Conservation (phyloP, 2,113 vertebrate species). For the Eclectus roratus region DNA sequence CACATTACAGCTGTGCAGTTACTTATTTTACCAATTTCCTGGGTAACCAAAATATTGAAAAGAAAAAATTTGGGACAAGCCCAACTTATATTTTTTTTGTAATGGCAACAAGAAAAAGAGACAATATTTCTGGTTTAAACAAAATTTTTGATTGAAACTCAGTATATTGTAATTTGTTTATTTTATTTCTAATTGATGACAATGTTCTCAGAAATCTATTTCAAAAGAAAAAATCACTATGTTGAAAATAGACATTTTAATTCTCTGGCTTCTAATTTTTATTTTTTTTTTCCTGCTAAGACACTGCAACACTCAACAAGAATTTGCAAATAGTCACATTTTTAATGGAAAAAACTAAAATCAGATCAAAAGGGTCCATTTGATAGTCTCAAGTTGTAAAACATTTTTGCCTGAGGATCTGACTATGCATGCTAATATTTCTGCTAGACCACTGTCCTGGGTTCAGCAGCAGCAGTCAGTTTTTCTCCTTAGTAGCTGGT, state of each 20-base stretch:
- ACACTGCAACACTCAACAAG: background rate
- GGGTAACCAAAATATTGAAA: background rate
- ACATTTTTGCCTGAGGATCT: background rate
- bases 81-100: background rate
- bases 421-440: background rate
- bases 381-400: background rate
- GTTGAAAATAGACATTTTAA: background rate
- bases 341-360: background rate
- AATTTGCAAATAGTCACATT: background rate
- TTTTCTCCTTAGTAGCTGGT: no score
- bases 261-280: background rate
- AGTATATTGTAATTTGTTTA: background rate
- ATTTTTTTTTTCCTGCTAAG: background rate
- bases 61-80: background rate
- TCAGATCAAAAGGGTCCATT: background rate
- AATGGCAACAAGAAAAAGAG: background rate
- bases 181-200: background rate
- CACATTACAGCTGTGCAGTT: background rate
- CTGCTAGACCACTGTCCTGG: background rate
- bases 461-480: no score
- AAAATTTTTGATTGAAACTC: background rate
- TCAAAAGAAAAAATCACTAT: background rate
- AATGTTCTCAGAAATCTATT: background rate
- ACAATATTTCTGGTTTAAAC: background rate
- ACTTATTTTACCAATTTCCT: background rate